A percentile compares a stretch with the other conserved stretches of the same genome.
These are phyloP conservation scores for Porites cylindrica DNA, from an alignment of 92 coral and sea anemone genomes.

Conservation along the genomic window DNA sequence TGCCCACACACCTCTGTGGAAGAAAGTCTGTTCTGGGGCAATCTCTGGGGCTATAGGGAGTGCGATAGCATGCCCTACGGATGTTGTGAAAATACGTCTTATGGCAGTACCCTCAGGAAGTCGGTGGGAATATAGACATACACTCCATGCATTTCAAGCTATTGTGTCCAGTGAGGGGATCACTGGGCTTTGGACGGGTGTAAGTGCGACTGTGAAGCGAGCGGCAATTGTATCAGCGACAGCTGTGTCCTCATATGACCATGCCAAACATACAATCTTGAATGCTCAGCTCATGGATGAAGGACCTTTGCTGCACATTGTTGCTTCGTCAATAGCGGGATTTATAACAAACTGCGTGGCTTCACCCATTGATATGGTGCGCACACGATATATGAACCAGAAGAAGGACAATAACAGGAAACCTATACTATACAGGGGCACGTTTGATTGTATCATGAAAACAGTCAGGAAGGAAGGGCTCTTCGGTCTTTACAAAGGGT, in stretches of 20 bases:
- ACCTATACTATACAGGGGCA: conserved; percentile 82
- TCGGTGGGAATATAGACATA: conserved; percentile 79
- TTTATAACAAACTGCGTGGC: conserved; percentile 88
- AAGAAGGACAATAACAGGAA: conserved; percentile 69
- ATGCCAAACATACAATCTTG: conserved; percentile 81
- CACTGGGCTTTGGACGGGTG: conserved; percentile 94
- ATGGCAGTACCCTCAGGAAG: conserved; percentile 82
- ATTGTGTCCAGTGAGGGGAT: conserved; percentile 86
- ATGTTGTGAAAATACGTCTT: conserved; percentile 90
- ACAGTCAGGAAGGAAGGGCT: conserved; percentile 89
- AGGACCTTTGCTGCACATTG: conserved; percentile 85
- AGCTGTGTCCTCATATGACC: conserved; percentile 95
- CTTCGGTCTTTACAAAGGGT: conserved; percentile 94
- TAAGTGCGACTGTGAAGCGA: conserved; percentile 93
- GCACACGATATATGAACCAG: conserved; percentile 95
- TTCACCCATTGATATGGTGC: conserved; percentile 96
- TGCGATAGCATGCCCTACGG: conserved; percentile 96
- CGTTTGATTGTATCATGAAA: conserved; percentile 87
- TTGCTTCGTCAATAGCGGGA: conserved; percentile 92
- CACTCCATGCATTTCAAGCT: conserved; percentile 88
- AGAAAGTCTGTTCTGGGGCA: conserved; percentile 86
- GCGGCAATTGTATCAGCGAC: conserved; percentile 93
- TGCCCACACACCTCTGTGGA: conserved; percentile 92
- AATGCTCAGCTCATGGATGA: conserved; percentile 81
- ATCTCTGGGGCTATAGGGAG: conserved; percentile 95